A percentile compares a stretch with the other conserved stretches of the same genome.
phyloP scores from a whole-genome alignment of 2,888 invertebrate species.

The Thecocarcelia acutangulata region DNA sequence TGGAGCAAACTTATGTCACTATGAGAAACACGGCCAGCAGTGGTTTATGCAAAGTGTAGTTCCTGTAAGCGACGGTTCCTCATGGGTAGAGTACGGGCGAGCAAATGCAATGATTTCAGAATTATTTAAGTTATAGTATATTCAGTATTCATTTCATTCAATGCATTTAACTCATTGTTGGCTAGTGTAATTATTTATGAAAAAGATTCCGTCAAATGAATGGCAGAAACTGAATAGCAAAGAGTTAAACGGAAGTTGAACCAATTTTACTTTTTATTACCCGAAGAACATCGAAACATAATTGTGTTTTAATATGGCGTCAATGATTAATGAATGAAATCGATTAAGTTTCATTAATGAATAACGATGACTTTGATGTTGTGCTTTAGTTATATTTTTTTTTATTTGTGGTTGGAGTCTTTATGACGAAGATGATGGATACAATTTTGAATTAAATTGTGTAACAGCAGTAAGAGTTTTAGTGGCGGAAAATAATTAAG shows the following conservation, averaged over 20 bases:
- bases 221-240: constrained; percentile 27
- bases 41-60: too few species aligned
- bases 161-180: too few species aligned
- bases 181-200: constrained; percentile 22
- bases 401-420: background rate
- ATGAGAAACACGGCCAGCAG: too few species aligned
- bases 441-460: constrained; percentile 47
- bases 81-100: too few species aligned
- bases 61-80: too few species aligned
- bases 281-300: constrained; percentile 64
- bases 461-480: constrained; percentile 1
- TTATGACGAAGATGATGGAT: constrained; percentile 28
- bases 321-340: constrained; percentile 80
- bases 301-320: constrained; percentile 71
- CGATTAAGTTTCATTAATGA: constrained; percentile 80
- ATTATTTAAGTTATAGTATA: too few species aligned
- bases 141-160: too few species aligned
- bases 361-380: constrained; percentile 64
- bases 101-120: too few species aligned
- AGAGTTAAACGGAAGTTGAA: constrained; percentile 69
- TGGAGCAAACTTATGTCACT: too few species aligned
- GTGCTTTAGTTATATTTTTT: background rate
- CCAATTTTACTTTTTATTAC: constrained; percentile 59
- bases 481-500: constrained; percentile 38
- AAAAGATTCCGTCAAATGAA: background rate